Base-by-base conservation (phyloP, 2,113 vertebrate genomes). In the Propithecus coquereli region DNA sequence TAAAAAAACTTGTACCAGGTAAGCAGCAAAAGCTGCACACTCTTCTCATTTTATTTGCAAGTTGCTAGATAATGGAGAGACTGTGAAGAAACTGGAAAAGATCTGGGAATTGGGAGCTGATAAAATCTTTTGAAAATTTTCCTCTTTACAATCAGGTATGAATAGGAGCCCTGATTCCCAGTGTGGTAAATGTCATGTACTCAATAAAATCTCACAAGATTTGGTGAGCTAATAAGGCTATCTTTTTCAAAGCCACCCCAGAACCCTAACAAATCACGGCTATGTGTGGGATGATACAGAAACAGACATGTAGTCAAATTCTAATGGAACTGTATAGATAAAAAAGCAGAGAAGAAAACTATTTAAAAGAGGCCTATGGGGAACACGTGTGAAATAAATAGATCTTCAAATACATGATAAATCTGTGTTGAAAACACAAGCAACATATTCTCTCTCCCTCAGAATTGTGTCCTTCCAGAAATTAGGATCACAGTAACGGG, bases 281-380 rank as follows among this genome's bases (percentile, higher is more conserved):
- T 68, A 34, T 34, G 16, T 54, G 7, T 17, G 25, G 23, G 27
- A 79, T n/a, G 23, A 47, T 43, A 79, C n/a, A 93, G 37, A 25
- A 65, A 59, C 37, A 96, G 94, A 73, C 79, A 85, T 5, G 6
- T n/a, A 84, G 70, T 18, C 68, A 87, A 90, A 94, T 84, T 87
- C 57, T 88, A 82, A 52, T 20, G 45, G 57, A 73, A 95, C n/a
- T 80, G 16, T 87, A 43, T 9, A 43, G 50, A 43, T 32, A 37
- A 82, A 76, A 65, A 83, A 86, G 32, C 27, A 91, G 17, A 83
- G 40, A 80, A 82, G 23, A 81, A 59, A 91, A 61, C 6, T n/a
- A 7, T 17, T 30, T n/a, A 59, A 70, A 89, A 92, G 68, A 22
- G 22, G 57, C 40, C 57, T 11, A 68, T 12, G 12, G 59, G 52